phyloP scores from a whole-genome alignment of 2,888 invertebrate species.

The Chromoteleia sp. region DNA sequence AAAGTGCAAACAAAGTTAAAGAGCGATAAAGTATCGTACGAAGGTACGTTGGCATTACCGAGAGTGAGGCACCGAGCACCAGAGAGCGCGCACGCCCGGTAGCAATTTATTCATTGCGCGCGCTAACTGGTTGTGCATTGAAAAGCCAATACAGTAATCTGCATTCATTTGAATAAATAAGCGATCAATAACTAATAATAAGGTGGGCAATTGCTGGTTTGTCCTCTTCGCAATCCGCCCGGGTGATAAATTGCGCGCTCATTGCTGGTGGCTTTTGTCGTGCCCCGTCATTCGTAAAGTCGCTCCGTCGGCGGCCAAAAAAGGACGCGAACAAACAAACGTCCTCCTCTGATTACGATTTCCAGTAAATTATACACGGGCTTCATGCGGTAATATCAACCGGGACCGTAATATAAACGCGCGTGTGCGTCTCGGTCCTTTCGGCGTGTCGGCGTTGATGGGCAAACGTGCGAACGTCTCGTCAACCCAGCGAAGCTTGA shows the following conservation, averaged over 20 bases:
- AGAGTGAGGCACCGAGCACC: slow-evolving; percentile 78
- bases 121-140: slow-evolving; percentile 83
- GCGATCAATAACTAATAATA: slow-evolving; percentile 85
- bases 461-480: slow-evolving; percentile 76
- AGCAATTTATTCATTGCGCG: slow-evolving; percentile 85
- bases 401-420: slow-evolving; percentile 28
- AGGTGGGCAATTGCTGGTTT: slow-evolving; percentile 83
- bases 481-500: slow-evolving; percentile 77
- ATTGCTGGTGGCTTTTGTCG: slow-evolving; percentile 50
- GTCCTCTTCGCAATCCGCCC: slow-evolving; percentile 81
- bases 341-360: slow-evolving; percentile 28
- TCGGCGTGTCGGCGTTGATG: slow-evolving; percentile 52
- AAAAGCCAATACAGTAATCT: slow-evolving; percentile 84
- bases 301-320: slow-evolving; percentile 2
- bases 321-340: slow-evolving; percentile 7
- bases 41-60: slow-evolving; percentile 57
- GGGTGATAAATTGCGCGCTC: slow-evolving; percentile 77
- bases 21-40: slow-evolving; percentile 65
- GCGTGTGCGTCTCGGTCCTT: slow-evolving; percentile 28
- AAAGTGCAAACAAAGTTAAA: slow-evolving; percentile 67
- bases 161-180: slow-evolving; percentile 85
- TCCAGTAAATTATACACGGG: slow-evolving; percentile 39
- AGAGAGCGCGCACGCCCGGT: slow-evolving; percentile 81
- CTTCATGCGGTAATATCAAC: slow-evolving; percentile 32
- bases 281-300: slow-evolving; percentile 10